Evolutionary conservation across 2,888 invertebrate genomes (phyloP).

Genomic region (Amaurobius ferox): DNA sequence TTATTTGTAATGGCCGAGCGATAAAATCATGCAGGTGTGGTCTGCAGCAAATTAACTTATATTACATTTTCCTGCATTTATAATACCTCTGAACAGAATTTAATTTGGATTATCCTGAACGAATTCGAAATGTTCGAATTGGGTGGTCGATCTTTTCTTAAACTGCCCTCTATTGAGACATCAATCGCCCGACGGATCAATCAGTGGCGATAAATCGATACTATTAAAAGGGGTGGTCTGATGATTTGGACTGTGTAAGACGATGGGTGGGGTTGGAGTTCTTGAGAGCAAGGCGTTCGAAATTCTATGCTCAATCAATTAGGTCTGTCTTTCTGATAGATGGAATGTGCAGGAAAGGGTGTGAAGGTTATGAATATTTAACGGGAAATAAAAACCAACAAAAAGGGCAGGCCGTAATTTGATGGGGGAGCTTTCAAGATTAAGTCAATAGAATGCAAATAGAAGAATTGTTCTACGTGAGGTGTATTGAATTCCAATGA

Average conservation of each 20-base stretch:
- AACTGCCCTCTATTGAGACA: conserved; percentile 49
- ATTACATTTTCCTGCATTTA: too few species aligned
- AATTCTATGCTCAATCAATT: conserved; percentile 68
- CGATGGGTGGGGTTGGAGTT: conserved; percentile 44
- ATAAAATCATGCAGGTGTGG: too few species aligned
- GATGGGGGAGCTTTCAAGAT: neutral
- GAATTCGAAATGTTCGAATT: conserved; percentile 21
- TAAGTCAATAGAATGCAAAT: neutral
- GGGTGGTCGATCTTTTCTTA: conserved; percentile 41
- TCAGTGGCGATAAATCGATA: conserved; percentile 63
- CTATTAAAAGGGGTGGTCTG: conserved; percentile 34
- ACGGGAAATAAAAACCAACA: conserved; percentile 6
- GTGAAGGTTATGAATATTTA: conserved; percentile 67
- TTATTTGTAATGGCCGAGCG: too few species aligned
- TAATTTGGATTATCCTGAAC: neutral
- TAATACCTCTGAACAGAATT: too few species aligned
- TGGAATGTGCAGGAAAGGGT: conserved; percentile 44
- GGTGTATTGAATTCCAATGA: neutral
- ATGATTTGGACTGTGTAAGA: neutral
- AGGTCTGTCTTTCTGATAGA: conserved; percentile 30
- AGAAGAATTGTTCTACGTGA: neutral
- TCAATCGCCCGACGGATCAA: conserved; percentile 53
- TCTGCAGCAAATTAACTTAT: too few species aligned
- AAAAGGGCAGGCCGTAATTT: neutral
- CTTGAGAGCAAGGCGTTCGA: conserved; percentile 35